Conservation (phyloP, 2,888 invertebrate species). For the Rhamnusium bicolor region DNA sequence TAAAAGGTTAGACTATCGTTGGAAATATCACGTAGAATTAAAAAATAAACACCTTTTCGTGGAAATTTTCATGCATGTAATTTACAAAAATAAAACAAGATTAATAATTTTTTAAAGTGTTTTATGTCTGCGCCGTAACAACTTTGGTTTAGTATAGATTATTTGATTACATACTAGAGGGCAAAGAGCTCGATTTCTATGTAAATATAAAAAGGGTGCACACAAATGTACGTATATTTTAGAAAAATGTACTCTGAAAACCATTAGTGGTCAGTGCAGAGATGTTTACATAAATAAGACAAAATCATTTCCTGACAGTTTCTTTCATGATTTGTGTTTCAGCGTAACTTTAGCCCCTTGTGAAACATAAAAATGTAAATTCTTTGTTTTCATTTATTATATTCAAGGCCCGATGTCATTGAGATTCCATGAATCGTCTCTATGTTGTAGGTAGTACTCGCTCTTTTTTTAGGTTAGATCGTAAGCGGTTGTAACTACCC, state of each 20-base stretch:
- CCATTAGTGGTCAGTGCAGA: constrained; percentile 11
- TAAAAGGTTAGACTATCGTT: too few species aligned
- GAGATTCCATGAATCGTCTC: too few species aligned
- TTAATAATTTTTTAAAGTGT: not conserved
- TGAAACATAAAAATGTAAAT: constrained; percentile 11
- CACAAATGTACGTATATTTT: not conserved
- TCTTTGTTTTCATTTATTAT: not conserved
- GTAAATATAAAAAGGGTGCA: constrained; percentile 18
- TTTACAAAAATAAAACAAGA: not conserved
- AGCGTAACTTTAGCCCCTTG: not conserved
- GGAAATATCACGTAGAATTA: not conserved
- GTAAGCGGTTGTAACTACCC: too few species aligned
- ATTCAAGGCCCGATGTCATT: too few species aligned
- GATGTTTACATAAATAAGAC: not conserved
- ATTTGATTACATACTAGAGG: not conserved
- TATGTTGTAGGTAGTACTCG: too few species aligned
- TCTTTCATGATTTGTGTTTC: not conserved
- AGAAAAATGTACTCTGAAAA: constrained; percentile 7
- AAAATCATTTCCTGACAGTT: constrained; percentile 6
- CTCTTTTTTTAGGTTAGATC: too few species aligned
- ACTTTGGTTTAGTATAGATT: not conserved
- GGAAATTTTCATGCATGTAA: not conserved
- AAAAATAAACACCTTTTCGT: not conserved
- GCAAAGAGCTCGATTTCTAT: constrained; percentile 8
- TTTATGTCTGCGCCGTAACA: constrained; percentile 5